Base-by-base conservation (phyloP, 2,888 invertebrate genomes). In the Drosophila nr. perissopoda region DNA sequence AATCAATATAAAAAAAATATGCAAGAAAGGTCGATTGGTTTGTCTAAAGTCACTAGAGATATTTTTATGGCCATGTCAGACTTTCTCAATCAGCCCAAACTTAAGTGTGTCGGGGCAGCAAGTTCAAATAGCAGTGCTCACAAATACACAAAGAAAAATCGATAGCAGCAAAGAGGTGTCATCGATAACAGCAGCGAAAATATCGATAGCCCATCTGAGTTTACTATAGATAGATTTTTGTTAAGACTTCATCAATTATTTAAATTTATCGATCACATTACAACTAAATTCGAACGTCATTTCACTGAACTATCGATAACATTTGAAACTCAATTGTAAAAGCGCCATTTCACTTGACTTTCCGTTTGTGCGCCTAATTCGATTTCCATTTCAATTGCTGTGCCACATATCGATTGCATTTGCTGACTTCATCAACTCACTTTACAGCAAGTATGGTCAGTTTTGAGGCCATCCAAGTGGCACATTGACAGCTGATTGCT, bases 401-500 rank as follows among this genome's bases (percentile, higher is more conserved):
- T 67, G 38, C 29, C 70, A 74, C 70, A 57, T 58, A 66, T 71
- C 81, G 75, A 78, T 66, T 76, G 64, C 78, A 73, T 71, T 78
- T 75, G 58, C 73, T 73, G 80, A 84, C 82, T 82, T 67, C 70
- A 82, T 83, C 82, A 82, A 78, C 71, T 72, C 73, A 54, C 48
- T 63, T 70, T 40, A 49, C 58, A 42, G 51, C 72, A 60, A 75
- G 74, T 81, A 76, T 78, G 83, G 83, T 86, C 86, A 83, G 86
- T 78, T 83, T 83, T 83, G 79, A 86, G 83, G 83, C 86, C 78
- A 85, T 63, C 63, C 75, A 75, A 73, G 71, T 82, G 83, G 65
- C 83, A 85, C 68, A 80, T 73, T 80, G 83, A 85, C 85, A 83
- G 57, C 73, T 76, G 85, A 83, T 83, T 81, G 76, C 73, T 62